Base-by-base conservation (phyloP, 2,888 invertebrate genomes). In the Nysson spinosus region DNA sequence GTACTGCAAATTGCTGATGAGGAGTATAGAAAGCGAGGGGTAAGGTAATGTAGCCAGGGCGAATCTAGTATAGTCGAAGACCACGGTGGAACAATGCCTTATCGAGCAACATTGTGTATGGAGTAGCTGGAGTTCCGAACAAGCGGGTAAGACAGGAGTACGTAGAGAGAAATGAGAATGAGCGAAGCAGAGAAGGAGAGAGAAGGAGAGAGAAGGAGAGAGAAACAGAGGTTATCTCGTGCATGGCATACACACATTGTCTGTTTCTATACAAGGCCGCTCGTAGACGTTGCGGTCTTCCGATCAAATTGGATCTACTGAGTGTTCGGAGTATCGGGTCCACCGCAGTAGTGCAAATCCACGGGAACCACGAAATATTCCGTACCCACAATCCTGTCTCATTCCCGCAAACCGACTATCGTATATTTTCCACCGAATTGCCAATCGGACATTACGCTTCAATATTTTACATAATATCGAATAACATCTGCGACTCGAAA, bases 71-170 rank as follows among this genome's bases (percentile, higher is more conserved):
- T 66, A 74, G 70, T 58, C 43, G 62, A 74, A 78, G 79, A 75
- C 80, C 76, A 64, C 72, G 75, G 72, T 72, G 71, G 80, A 84
- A 86, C 85, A 86, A 85, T 86, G 80, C 80, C 83, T 83, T 85
- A 85, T 85, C 84, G 84, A 81, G 83, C 78, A 84, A 82, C 83
- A 83, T 85, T 84, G 84, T 84, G 78, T 78, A 66, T 60, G 63
- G 66, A 44, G 44, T 47, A 46, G 52, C 14, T 20, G n/a, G 42
- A 20, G 30, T 26, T 6, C 14, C 14, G 39, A 11, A 11, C 37
- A 0, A 1, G 24, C 39, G 16, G 24, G 6, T 32, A 7, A 34
- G 43, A 24, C 12, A 26, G 16, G 34, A 24, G 30, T 43, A 28
- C 24, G 52, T 17, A 26, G 54, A 20, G 22, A 22, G 60, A 42